These are phyloP conservation scores for Hyperoodon ampullatus DNA, from an alignment of 2,113 vertebrate species.

Conservation along the genomic window DNA sequence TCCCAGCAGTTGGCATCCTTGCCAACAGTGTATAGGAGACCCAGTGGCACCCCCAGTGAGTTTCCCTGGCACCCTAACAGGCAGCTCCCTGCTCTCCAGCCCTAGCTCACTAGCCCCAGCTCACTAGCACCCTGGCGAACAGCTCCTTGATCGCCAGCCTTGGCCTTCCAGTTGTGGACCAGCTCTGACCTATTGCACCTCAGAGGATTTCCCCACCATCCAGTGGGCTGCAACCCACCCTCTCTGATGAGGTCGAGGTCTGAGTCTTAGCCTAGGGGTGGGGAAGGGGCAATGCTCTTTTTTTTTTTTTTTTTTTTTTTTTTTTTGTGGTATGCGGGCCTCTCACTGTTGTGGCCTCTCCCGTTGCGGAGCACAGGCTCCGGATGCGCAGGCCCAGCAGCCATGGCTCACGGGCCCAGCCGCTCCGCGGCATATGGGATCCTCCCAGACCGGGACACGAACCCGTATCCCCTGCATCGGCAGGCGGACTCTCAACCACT, in stretches of 20 bases:
- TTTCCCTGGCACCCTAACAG: not conserved
- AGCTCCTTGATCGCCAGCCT: not conserved
- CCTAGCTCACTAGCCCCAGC: not conserved
- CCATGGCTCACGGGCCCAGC: too few species aligned
- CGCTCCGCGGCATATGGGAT: too few species aligned
- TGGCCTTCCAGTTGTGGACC: not conserved
- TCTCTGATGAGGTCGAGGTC: not conserved
- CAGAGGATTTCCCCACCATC: not conserved
- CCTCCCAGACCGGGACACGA: too few species aligned
- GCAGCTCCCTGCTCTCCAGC: not conserved
- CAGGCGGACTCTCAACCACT: too few species aligned
- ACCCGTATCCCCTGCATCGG: too few species aligned
- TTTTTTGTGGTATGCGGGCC: too few species aligned
- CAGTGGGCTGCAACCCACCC: not conserved
- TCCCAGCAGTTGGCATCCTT: not conserved
- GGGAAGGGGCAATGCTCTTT: not conserved
- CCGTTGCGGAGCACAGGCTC: too few species aligned
- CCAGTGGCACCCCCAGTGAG: not conserved
- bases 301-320: too few species aligned
- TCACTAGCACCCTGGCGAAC: not conserved
- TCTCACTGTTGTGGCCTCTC: too few species aligned
- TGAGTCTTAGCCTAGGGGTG: not conserved
- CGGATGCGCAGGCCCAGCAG: too few species aligned
- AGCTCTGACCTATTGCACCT: not conserved
- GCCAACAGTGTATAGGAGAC: not conserved